Evolutionary conservation across 2,888 invertebrate species (phyloP), one percentile per base, ranked within the genome.

Genomic region (Oegoconia quadripuncta): DNA sequence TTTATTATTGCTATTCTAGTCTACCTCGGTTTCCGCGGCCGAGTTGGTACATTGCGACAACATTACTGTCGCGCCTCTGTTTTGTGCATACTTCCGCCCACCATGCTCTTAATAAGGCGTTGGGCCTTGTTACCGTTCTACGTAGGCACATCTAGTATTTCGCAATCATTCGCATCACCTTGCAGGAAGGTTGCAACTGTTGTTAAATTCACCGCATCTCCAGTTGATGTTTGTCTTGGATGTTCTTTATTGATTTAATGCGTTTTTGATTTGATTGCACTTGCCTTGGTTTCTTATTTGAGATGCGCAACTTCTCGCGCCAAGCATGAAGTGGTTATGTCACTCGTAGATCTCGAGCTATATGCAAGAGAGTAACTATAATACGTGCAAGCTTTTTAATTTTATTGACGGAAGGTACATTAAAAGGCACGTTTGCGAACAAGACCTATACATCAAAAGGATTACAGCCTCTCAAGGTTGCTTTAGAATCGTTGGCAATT

Each of bases 21-120:
- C n/a, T n/a, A n/a, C n/a, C n/a, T n/a, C n/a, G n/a, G n/a, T n/a
- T n/a, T n/a, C n/a, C n/a, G n/a, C n/a, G n/a, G n/a, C n/a, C n/a
- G n/a, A n/a, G n/a, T n/a, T n/a, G n/a, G n/a, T n/a, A n/a, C n/a
- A n/a, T 41, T 66, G 52, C 67, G 58, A 55, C 62, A 65, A 42
- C 35, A 44, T 42, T 47, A 45, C 48, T 50, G 51, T 50, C 52
- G 44, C 49, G 55, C 47, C 53, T 54, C 51, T 35, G 39, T 37
- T 41, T 40, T 39, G 42, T 28, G 47, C 67, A 69, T 59, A 59
- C 68, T 79, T 80, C 82, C 84, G 79, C 84, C 83, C 79, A 83
- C 82, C 35, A 42, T 23, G 44, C 50, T 60, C 18, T 68, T 34
- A 69, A 76, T 75, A 80, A 59, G 78, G 81, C 56, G 55, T 59